Evolutionary conservation across 2,797 vertebrate genomes (phyloP).

Genomic region (Helicolenus hilgendorfi): DNA sequence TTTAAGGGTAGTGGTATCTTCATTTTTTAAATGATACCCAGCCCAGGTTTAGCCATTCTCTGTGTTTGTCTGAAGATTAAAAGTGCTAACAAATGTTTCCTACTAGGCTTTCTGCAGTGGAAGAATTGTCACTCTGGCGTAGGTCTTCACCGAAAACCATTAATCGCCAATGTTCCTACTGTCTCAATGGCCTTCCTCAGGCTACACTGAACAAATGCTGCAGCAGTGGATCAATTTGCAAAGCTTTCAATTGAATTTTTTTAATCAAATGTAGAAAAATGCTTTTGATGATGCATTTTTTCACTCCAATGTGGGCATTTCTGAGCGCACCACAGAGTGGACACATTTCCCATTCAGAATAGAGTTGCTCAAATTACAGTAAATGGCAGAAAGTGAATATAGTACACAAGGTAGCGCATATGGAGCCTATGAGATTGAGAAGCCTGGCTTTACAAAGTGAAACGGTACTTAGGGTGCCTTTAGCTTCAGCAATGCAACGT

Average conservation of each 20-base stretch:
- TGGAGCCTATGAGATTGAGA: neutral
- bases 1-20: neutral
- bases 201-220: constrained; percentile 15
- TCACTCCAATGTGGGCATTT: neutral
- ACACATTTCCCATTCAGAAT: neutral
- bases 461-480: too few species aligned
- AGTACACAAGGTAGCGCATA: neutral
- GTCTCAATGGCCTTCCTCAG: constrained; percentile 6
- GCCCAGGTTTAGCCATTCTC: neutral
- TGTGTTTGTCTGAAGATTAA: neutral
- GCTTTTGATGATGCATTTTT: neutral
- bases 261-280: neutral
- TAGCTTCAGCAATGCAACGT: neutral
- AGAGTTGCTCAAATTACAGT: constrained; percentile 6
- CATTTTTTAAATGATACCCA: neutral
- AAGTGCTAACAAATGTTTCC: neutral
- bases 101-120: neutral
- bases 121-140: neutral
- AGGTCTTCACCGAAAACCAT: constrained; percentile 19
- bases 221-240: constrained; percentile 6
- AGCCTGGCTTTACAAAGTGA: neutral
- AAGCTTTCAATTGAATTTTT: neutral
- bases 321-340: neutral
- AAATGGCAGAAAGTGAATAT: neutral
- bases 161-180: neutral